phyloP scores from a whole-genome alignment of 2,888 invertebrate species.

The Sarcophaga subvicina region DNA sequence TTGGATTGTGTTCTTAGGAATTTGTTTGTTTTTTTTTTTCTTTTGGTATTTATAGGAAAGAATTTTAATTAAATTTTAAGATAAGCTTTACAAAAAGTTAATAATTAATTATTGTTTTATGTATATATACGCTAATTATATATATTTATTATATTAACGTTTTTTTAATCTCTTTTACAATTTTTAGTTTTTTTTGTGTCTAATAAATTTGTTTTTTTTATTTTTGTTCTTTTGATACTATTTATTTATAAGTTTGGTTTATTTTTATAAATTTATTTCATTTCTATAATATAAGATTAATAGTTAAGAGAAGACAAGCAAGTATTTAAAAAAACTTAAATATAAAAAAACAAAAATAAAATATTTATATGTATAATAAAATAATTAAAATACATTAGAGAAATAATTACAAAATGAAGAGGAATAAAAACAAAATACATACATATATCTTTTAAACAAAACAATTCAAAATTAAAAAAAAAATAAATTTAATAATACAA shows the following conservation, averaged over 20 bases:
- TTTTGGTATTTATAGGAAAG: too few species aligned
- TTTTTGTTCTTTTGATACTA: neutral
- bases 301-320: neutral
- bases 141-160: too few species aligned
- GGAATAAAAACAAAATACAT: neutral
- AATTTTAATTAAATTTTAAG: too few species aligned
- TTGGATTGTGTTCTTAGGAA: too few species aligned
- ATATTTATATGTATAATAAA: neutral
- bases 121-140: too few species aligned
- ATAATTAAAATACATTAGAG: neutral
- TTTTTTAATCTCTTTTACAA: too few species aligned
- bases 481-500: neutral
- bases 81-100: too few species aligned
- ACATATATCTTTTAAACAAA: neutral
- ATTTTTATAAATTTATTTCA: neutral
- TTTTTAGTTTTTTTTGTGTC: too few species aligned
- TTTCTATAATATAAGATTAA: neutral
- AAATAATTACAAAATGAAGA: neutral
- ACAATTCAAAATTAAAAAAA: too few species aligned
- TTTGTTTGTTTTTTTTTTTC: too few species aligned
- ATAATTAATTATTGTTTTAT: too few species aligned
- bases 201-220: too few species aligned
- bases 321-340: neutral
- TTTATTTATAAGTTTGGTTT: neutral
- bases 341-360: neutral